A percentile compares a stretch with the other conserved stretches of the same genome.
Evolutionary conservation across 2,113 vertebrate genomes (phyloP).

Genomic region (Ochotona curzoniae): DNA sequence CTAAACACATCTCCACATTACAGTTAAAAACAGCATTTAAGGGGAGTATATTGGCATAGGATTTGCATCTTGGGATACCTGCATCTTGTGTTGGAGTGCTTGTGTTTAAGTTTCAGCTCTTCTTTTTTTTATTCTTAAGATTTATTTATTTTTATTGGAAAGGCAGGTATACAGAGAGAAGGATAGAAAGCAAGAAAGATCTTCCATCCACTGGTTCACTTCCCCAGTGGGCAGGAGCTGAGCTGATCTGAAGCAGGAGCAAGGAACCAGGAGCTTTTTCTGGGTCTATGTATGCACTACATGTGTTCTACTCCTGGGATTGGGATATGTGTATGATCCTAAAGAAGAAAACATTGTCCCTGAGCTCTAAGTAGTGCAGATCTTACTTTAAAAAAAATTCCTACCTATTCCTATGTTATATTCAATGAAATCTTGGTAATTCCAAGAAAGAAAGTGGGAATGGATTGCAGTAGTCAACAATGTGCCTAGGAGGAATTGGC

Average conservation of each 20-base stretch:
- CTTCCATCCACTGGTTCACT: too few relatives aligned
- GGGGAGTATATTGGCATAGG: too few relatives aligned
- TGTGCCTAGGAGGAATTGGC: not conserved
- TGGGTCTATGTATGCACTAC: not conserved
- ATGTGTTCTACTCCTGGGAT: not conserved
- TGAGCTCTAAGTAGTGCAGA: not conserved
- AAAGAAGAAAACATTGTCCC: not conserved
- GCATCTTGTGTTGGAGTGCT: too few relatives aligned
- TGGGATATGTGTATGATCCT: not conserved
- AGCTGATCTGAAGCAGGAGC: too few relatives aligned
- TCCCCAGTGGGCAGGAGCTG: too few relatives aligned
- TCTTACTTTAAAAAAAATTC: not conserved
- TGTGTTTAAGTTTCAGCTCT: too few relatives aligned
- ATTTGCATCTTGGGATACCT: too few relatives aligned
- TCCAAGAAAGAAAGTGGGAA: slow-evolving; percentile 5
- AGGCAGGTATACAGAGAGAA: too few relatives aligned
- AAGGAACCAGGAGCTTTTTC: too few relatives aligned
- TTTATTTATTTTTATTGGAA: too few relatives aligned
- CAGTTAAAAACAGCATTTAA: not conserved
- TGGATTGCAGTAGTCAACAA: not conserved
- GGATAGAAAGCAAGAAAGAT: too few relatives aligned
- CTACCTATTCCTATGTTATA: not conserved
- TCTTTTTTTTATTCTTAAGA: too few relatives aligned
- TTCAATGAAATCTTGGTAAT: not conserved
- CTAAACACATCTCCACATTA: not conserved